These are phyloP conservation scores for Drosophila testacea DNA, from an alignment of 2,888 invertebrate genomes.

Conservation along the genomic window DNA sequence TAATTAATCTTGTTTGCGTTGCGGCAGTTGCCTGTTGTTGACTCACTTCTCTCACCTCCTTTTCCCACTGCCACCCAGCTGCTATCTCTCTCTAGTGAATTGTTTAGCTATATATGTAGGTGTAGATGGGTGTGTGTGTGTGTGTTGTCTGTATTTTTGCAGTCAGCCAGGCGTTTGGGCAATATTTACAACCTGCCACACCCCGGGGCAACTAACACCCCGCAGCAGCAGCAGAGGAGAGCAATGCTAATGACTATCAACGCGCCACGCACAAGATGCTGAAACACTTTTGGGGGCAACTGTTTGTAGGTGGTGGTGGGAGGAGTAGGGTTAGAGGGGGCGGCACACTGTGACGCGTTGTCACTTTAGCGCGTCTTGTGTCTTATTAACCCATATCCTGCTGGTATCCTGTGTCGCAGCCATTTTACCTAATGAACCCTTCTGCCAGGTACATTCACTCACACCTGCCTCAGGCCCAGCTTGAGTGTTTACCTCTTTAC, in stretches of 20 bases:
- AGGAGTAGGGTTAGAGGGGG: neutral
- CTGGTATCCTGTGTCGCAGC: conserved; percentile 53
- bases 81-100: conserved; percentile 31
- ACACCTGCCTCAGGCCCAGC: conserved; percentile 21
- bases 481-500: neutral
- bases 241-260: conserved; percentile 69
- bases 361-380: conserved; percentile 63
- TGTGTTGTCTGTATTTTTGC: conserved; percentile 44
- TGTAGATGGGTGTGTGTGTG: conserved; percentile 29
- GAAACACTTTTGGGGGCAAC: conserved; percentile 28
- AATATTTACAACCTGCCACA: conserved; percentile 45
- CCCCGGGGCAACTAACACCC: conserved; percentile 57
- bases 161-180: conserved; percentile 46
- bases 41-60: conserved; percentile 26
- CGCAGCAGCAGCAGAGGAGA: conserved; percentile 1
- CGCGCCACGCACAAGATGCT: conserved; percentile 61
- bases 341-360: conserved; percentile 29
- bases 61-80: neutral
- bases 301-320: neutral
- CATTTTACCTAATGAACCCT: conserved; percentile 74
- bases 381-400: conserved; percentile 78
- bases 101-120: conserved; percentile 20
- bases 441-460: conserved; percentile 33
- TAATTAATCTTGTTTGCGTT: conserved; percentile 83
- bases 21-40: conserved; percentile 77